Base-by-base conservation (phyloP, 2,113 vertebrate genomes). In the Lasiurus cinereus region DNA sequence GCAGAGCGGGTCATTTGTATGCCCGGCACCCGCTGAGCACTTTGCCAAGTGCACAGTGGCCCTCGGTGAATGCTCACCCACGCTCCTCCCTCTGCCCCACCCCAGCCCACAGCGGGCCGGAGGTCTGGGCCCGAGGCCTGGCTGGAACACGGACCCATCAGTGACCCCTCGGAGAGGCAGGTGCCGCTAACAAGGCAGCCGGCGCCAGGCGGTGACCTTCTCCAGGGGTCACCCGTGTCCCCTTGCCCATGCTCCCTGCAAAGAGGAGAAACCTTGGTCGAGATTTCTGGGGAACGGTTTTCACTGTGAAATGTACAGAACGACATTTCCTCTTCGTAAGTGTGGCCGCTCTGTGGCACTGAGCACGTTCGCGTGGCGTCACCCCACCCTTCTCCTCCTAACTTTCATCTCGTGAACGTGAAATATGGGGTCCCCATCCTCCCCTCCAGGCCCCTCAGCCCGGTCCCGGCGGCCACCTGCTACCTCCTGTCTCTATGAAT, bases 1-100 rank as follows among this genome's bases (percentile, higher is more conserved):
- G 70, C 80, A 73, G 64, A 74, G 62, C n/a, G 76, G 67, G 88
- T 62, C 82, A 88, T 88, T 70, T 74, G 46, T 43, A 73, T 69
- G 91, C n/a, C 39, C 73, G 72, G 85, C 77, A 82, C 54, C 93
- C 74, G 52, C 80, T 33, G 39, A 92, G 85, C 24, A 46, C 16
- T 1, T 22, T 39, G 52, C 66, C 33, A 29, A 24, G 33, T 0
- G 0, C 5, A 6, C 48, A 5, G 72, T 18, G 48, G 91, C 54
- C 31, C 2, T 22, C 5, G 0, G 13, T 22, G 92, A 86, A 82
- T 74, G 33, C 31, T 80, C 43, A 78, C 79, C 59, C 6, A 59
- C 50, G 70, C 5, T 15, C 50, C 15, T 36, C 64, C 73, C 27
- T 43, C 43, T 52, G 67, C 72, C 52, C 9, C 2, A 7, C 33